Conservation (phyloP, 2,113 vertebrate genomes). For the Larimichthys polyactis region DNA sequence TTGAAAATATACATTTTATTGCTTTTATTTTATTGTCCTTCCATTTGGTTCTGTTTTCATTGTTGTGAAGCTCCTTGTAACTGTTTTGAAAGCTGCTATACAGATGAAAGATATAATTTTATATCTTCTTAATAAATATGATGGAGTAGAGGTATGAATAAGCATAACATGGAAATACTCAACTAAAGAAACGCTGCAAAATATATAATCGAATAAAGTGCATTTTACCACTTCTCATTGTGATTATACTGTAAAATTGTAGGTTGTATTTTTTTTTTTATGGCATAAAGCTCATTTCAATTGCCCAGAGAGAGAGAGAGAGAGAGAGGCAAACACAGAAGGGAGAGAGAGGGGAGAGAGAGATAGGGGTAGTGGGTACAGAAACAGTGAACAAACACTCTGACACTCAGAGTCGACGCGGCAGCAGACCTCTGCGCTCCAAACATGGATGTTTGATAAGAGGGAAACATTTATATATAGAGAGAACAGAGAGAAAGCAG, state of each 20-base stretch:
- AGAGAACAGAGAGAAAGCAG: neutral
- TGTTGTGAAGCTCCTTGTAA: too few species aligned
- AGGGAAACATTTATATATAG: constrained; percentile 7
- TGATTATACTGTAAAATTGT: neutral
- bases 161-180: neutral
- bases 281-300: neutral
- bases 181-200: neutral
- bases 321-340: neutral
- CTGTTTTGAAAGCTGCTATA: too few species aligned
- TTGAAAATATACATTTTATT: too few species aligned
- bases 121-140: neutral
- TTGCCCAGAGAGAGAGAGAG: neutral
- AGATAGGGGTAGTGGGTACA: neutral
- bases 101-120: too few species aligned
- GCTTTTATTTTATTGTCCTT: too few species aligned
- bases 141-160: neutral
- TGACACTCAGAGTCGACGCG: constrained; percentile 26
- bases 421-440: constrained; percentile 35
- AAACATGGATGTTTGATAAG: constrained; percentile 36
- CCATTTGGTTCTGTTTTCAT: too few species aligned
- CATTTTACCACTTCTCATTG: neutral
- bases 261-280: neutral
- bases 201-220: neutral
- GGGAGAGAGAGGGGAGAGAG: neutral
- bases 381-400: constrained; percentile 15